A percentile compares a stretch with the other conserved stretches of the same genome.
Conservation (phyloP, 2,888 invertebrate genomes). For the Drosophila paranaensis region DNA sequence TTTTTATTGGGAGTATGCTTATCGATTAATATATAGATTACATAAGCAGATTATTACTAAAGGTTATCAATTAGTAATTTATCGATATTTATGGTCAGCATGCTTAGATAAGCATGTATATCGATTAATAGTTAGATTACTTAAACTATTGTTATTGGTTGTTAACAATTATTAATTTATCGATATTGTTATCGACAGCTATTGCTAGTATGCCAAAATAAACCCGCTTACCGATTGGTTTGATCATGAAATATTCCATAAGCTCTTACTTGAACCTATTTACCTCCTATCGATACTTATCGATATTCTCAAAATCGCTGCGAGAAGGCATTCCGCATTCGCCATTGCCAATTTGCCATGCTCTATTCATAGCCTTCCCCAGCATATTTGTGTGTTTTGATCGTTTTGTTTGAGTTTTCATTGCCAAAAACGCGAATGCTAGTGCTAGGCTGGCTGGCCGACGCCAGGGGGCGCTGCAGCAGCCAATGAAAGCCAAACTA, state of each 20-base stretch:
- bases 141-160: too few relatives aligned
- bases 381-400: constrained; percentile 32
- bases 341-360: background rate
- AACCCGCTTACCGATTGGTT: too few relatives aligned
- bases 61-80: background rate
- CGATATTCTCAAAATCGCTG: background rate
- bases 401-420: constrained; percentile 55
- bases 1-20: too few relatives aligned
- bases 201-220: too few relatives aligned
- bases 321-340: constrained; percentile 10
- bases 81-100: too few relatives aligned
- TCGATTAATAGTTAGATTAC: too few relatives aligned
- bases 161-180: too few relatives aligned
- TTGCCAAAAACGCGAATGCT: constrained; percentile 62
- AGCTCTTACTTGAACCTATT: background rate
- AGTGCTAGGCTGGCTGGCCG: background rate
- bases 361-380: constrained; percentile 11
- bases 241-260: too few relatives aligned
- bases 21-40: background rate
- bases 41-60: background rate
- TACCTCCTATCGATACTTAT: background rate
- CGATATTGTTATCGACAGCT: too few relatives aligned
- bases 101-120: too few relatives aligned
- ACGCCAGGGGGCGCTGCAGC: constrained; percentile 58
- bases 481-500: background rate